Base-by-base conservation (phyloP, 2,888 invertebrate species). In the Ephialtes manifestator region DNA sequence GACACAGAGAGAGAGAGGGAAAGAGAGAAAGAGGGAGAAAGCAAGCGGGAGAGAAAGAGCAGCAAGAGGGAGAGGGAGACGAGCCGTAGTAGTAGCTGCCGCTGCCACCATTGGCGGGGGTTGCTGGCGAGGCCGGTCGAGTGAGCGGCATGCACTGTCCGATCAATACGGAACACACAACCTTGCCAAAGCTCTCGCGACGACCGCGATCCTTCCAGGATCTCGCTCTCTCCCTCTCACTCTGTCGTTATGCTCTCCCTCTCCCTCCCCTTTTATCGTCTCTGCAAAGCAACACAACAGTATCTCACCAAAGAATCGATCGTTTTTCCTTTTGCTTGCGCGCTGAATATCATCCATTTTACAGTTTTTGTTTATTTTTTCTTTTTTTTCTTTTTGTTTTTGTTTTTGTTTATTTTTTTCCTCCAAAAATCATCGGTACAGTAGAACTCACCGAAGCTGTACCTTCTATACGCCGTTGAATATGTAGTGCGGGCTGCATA, bases 81-180 rank as follows among this genome's bases (percentile, higher is more conserved):
- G n/a, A n/a, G n/a, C 63, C 74, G 55, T 71, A 81, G 55, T 78
- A 48, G 60, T 35, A 28, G 84, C 53, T 72, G 67, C 68, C 53
- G 60, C 24, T 74, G 81, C 82, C 85, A 82, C 82, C 81, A 72
- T 82, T 79, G 81, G 85, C 71, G 83, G 48, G 72, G 76, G 65
- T 75, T 63, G 74, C 78, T 72, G 83, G 86, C 81, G 81, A 86
- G 86, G 86, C 87, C 84, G 83, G 85, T 84, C 87, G 87, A 85
- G 72, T 72, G n/a, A 68, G 65, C 60, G 83, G 76, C 85, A 80
- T 86, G 87, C 88, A 86, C 78, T 86, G 86, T 89, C 85, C 88
- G 89, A 89, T 89, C 89, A 89, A 89, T 89, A 89, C 88, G 83
- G 86, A 82, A 88, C 87, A 78, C 85, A 88, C 86, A 85, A 85